Conservation (phyloP, 2,888 invertebrate species). For the Exephanes ischioxanthus region DNA sequence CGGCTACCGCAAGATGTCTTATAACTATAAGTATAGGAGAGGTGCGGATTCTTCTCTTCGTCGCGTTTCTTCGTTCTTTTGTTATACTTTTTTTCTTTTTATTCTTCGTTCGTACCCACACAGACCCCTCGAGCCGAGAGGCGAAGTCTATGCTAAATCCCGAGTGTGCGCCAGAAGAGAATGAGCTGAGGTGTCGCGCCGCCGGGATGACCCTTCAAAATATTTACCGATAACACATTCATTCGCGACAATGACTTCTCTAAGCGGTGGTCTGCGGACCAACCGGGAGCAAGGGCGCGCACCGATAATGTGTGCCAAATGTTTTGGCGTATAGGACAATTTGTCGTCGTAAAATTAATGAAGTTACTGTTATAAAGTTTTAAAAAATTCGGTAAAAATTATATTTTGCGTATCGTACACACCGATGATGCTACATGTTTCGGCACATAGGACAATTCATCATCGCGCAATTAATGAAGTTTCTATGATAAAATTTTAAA, state of each 20-base stretch:
- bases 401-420: no score
- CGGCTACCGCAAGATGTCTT: slow-evolving; percentile 58
- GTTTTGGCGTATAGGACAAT: slow-evolving; percentile 24
- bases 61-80: slow-evolving; percentile 38
- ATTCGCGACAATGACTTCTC: slow-evolving; percentile 50
- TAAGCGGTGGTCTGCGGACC: not conserved
- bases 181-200: slow-evolving; percentile 22
- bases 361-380: no score
- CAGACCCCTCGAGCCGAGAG: slow-evolving; percentile 16
- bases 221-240: slow-evolving; percentile 65
- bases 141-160: slow-evolving; percentile 29
- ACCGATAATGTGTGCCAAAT: slow-evolving; percentile 20
- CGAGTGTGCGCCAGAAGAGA: slow-evolving; percentile 32
- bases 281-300: not conserved
- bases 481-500: not conserved
- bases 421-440: no score
- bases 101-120: slow-evolving; percentile 37
- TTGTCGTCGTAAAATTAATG: slow-evolving; percentile 34
- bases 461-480: slow-evolving; percentile 1
- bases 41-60: slow-evolving; percentile 42
- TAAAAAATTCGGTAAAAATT: no score
- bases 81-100: slow-evolving; percentile 14
- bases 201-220: slow-evolving; percentile 48
- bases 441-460: no score
- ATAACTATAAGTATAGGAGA: slow-evolving; percentile 38